Percentiles rank a stretch among this genome's conserved stretches.
These are phyloP conservation scores for Paradisaea rubra DNA, from an alignment of 2,113 vertebrate genomes.

Conservation along the genomic window DNA sequence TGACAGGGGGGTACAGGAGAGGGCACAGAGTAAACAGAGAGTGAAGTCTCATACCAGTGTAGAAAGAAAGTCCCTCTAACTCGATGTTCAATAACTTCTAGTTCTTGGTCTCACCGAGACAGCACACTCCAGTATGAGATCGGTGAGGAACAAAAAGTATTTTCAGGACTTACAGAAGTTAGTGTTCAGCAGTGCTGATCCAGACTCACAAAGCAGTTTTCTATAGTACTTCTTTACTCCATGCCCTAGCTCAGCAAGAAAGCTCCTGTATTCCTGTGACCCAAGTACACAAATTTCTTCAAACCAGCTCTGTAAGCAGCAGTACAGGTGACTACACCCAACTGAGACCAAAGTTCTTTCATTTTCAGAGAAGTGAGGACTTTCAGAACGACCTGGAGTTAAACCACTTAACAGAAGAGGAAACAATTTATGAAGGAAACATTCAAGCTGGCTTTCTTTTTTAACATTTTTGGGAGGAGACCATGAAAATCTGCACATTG, in stretches of 20 bases:
- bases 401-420: neutral
- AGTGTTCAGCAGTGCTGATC: neutral
- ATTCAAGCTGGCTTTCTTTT: neutral
- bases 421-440: neutral
- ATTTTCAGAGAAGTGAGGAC: neutral
- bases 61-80: neutral
- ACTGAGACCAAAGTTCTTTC: neutral
- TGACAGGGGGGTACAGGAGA: fast-evolving
- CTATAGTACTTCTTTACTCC: neutral
- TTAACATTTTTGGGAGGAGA: neutral
- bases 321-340: fast-evolving
- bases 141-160: neutral
- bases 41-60: neutral
- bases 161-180: neutral
- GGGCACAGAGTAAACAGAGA: neutral
- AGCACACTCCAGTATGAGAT: neutral
- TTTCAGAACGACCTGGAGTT: neutral
- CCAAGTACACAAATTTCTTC: neutral
- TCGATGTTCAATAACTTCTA: neutral
- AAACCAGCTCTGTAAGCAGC: neutral
- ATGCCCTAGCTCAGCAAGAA: neutral
- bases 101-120: neutral
- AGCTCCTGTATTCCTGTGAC: neutral
- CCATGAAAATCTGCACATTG: neutral
- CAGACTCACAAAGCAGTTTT: neutral